phyloP scores from a whole-genome alignment of 2,113 vertebrate genomes.

The Hyaena hyaena region DNA sequence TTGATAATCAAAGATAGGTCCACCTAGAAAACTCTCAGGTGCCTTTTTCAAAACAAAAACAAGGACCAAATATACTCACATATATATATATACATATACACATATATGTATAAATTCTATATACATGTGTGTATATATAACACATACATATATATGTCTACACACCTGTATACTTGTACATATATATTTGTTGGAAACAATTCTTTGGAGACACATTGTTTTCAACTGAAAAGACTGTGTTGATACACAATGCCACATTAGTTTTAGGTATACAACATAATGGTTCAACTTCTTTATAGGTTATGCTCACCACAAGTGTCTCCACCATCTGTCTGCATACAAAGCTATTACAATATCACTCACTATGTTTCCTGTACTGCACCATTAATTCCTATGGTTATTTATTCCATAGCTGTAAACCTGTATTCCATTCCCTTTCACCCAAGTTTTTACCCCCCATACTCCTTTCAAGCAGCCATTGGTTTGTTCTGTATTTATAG shows the following conservation, averaged over 20 bases:
- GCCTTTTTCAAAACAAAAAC: background rate
- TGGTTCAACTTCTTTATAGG: background rate
- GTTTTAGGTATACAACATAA: background rate
- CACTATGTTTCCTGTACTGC: background rate
- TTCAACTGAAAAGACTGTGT: background rate
- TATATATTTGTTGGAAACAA: background rate
- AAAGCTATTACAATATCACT: background rate
- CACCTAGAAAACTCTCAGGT: background rate
- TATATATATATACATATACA: background rate
- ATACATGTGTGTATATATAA: accelerated
- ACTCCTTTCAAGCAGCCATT: background rate
- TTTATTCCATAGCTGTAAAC: background rate
- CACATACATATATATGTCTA: background rate
- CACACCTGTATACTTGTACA: background rate
- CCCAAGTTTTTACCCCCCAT: background rate
- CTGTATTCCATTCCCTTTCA: background rate
- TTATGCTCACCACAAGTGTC: background rate
- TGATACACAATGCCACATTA: background rate
- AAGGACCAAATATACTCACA: background rate
- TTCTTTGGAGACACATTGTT: background rate
- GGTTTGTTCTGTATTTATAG: background rate
- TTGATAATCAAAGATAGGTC: background rate
- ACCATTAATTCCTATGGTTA: background rate
- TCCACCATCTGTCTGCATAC: background rate
- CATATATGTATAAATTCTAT: background rate